Evolutionary conservation across 2,797 vertebrate genomes (phyloP).

Genomic region (Notamacropus eugenii): DNA sequence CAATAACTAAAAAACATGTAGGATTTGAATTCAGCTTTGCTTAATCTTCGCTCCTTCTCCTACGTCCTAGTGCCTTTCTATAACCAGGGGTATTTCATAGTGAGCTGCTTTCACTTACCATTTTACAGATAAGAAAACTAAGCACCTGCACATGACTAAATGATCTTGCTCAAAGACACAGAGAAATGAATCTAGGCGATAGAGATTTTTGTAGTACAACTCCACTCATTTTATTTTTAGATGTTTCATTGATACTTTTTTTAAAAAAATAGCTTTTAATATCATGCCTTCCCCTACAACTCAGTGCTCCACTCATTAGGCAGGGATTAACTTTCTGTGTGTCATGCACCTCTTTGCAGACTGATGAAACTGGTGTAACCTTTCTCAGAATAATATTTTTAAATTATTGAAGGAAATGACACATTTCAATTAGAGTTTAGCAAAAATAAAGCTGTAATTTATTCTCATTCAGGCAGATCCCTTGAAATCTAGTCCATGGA

Average conservation of each 20-base stretch:
- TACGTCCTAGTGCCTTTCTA: not conserved
- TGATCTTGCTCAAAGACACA: not conserved
- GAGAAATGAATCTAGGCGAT: not conserved
- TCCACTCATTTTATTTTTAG: not conserved
- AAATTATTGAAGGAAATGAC: not conserved
- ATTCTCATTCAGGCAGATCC: not conserved
- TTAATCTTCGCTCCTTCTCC: not conserved
- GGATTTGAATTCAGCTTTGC: not conserved
- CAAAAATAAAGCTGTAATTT: not conserved
- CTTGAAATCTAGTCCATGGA: not conserved
- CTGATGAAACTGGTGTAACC: not conserved
- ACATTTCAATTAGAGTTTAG: not conserved
- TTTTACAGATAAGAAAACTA: conserved; percentile 22
- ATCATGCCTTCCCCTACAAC: not conserved
- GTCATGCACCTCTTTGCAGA: not conserved
- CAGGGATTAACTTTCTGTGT: not conserved
- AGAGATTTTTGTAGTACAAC: not conserved
- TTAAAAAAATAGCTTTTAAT: not conserved
- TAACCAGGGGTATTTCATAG: not conserved
- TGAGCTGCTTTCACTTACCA: conserved; percentile 4
- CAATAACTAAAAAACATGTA: not conserved
- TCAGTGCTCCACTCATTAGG: not conserved
- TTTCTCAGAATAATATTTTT: not conserved
- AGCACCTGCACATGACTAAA: not conserved
- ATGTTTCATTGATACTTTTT: not conserved